Conservation (phyloP, 2,888 invertebrate species). For the Acrobasis repandana region DNA sequence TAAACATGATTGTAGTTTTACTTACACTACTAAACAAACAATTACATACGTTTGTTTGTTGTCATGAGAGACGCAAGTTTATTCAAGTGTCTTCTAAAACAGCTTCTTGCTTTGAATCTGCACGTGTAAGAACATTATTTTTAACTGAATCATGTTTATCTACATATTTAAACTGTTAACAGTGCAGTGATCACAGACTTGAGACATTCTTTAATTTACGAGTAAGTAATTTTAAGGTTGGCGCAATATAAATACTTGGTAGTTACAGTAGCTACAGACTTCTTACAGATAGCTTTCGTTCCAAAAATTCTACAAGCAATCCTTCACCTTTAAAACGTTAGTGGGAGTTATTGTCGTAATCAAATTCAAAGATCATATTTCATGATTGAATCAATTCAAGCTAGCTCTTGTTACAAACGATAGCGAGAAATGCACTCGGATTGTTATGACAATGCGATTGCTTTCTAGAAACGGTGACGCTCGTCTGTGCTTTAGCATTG, state of each 20-base stretch:
- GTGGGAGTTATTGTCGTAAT: background rate
- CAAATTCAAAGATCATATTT: constrained; percentile 19
- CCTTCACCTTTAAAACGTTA: background rate
- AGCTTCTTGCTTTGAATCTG: background rate
- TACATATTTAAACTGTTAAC: too few relatives aligned
- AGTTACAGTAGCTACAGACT: too few relatives aligned
- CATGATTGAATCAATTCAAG: constrained; percentile 5
- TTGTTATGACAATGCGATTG: constrained; percentile 26
- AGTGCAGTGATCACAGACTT: too few relatives aligned
- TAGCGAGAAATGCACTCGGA: constrained; percentile 20
- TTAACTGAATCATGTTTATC: background rate
- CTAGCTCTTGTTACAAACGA: constrained; percentile 11
- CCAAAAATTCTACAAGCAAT: background rate
- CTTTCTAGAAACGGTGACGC: constrained; percentile 28
- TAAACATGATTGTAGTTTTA: background rate
- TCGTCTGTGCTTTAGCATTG: constrained; percentile 14
- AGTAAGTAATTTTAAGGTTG: too few relatives aligned
- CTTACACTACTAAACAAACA: background rate
- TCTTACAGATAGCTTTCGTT: too few relatives aligned
- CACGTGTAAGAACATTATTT: background rate
- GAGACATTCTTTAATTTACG: too few relatives aligned
- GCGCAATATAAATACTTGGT: too few relatives aligned
- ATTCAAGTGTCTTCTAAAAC: background rate
- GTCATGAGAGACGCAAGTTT: background rate
- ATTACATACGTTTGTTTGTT: background rate